phyloP scores from a whole-genome alignment of 92 coral and sea anemone genomes.

The Epizoanthus fatuus region DNA sequence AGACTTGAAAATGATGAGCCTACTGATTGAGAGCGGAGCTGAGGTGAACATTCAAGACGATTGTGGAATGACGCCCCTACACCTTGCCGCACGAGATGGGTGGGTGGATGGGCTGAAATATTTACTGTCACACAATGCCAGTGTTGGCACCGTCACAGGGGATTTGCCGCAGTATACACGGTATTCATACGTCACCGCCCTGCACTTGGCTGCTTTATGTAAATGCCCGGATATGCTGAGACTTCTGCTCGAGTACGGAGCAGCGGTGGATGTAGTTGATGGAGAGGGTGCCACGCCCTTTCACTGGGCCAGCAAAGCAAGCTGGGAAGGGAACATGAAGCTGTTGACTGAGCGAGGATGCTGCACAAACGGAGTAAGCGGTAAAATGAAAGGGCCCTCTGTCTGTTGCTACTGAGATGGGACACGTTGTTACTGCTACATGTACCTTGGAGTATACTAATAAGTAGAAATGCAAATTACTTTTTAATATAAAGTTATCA shows the following conservation, averaged over 20 bases:
- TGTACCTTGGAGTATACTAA: no score
- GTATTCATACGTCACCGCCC: conserved; percentile 23
- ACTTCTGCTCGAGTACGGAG: conserved; percentile 22
- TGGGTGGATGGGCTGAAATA: conserved; percentile 8
- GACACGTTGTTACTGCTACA: no score
- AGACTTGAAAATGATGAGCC: not conserved
- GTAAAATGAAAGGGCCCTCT: conserved; percentile 20
- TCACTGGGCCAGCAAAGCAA: conserved; percentile 28
- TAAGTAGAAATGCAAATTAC: no score
- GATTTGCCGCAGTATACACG: conserved; percentile 14
- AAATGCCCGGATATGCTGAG: conserved; percentile 5
- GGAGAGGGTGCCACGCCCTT: conserved; percentile 34
- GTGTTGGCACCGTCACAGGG: not conserved
- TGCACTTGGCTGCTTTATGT: conserved; percentile 28
- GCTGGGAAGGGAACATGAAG: not conserved
- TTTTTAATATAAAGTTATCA: no score
- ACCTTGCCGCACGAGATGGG: conserved; percentile 19
- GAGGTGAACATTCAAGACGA: conserved; percentile 18
- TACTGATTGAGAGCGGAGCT: conserved; percentile 7
- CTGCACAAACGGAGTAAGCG: conserved; percentile 4
- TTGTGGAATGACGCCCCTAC: conserved; percentile 20
- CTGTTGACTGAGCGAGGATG: conserved; percentile 18
- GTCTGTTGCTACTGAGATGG: conserved; percentile 8
- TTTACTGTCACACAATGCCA: conserved; percentile 7
- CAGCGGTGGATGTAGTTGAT: conserved; percentile 1